These are phyloP conservation scores for Platycheirus rosarum DNA, from an alignment of 2,888 invertebrate genomes.

Conservation along the genomic window DNA sequence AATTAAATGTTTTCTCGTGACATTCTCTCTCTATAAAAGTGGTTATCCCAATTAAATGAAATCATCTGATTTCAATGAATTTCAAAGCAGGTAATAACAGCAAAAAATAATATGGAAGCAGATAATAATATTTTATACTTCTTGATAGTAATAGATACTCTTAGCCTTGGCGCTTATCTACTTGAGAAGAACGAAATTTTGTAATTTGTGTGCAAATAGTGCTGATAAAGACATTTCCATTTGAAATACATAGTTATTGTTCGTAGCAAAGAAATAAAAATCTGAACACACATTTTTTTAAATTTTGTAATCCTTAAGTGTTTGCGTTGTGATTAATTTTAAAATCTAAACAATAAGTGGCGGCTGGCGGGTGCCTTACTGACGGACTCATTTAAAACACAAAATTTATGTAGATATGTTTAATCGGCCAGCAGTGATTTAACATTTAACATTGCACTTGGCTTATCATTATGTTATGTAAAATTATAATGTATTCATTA, in stretches of 20 bases:
- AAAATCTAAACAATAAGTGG: slow-evolving; percentile 17
- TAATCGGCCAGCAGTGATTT: slow-evolving; percentile 16
- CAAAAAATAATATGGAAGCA: no score
- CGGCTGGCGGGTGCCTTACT: background rate
- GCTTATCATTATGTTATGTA: slow-evolving; percentile 34
- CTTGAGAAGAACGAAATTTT: slow-evolving; percentile 35
- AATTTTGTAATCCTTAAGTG: slow-evolving; percentile 9
- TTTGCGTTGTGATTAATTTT: slow-evolving; percentile 31
- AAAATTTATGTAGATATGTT: background rate
- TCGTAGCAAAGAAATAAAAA: slow-evolving; percentile 3
- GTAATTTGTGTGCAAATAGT: slow-evolving; percentile 49
- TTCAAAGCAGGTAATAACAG: slow-evolving; percentile 55
- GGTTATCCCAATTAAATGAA: slow-evolving; percentile 35
- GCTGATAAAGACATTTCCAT: slow-evolving; percentile 57
- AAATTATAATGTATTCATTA: slow-evolving; percentile 9
- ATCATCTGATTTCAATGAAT: slow-evolving; percentile 38
- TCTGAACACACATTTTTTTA: slow-evolving; percentile 16
- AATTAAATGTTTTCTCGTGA: slow-evolving; percentile 54
- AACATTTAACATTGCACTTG: slow-evolving; percentile 20
- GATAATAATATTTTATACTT: no score
- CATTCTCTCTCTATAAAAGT: background rate
- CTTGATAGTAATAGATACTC: slow-evolving; percentile 30
- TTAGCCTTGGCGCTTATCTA: slow-evolving; percentile 38
- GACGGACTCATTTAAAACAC: no score
- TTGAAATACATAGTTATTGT: slow-evolving; percentile 27